Evolutionary conservation across 1,140 invertebrate species (phyloP), one percentile per base, ranked within the genome.

Genomic region (Drosophila parvula): DNA sequence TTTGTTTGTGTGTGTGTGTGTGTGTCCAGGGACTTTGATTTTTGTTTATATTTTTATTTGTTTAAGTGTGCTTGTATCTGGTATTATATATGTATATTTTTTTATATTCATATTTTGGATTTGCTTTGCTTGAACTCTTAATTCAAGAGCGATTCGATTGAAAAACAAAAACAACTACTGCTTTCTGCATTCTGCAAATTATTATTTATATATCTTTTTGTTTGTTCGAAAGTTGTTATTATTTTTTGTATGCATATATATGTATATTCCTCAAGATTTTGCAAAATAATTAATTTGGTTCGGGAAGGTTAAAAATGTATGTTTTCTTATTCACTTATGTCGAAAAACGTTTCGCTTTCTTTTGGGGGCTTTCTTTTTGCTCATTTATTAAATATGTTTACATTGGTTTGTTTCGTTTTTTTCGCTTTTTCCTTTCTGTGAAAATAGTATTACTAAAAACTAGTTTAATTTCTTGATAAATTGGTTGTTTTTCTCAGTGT

Each of bases 401-500:
- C 65, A 67, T 67, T 67, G 32, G 45, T 69, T 75, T 47, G 71
- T 22, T 56, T 63, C 32, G 71, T 27, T 56, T 63, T 58, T 76
- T 47, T 53, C 30, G 11, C 6, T 12, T 45, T 75, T 77, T 57
- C 16, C 40, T 64, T 82, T 78, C 62, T 74, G 76, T 90, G 83
- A 89, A 88, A 88, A 88, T 84, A 89, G 82, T 88, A 62, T 41
- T 65, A 56, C 75, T 86, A 88, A 71, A 88, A 88, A 82, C 82
- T 88, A 86, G 81, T 88, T 70, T 70, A 79, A 75, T 88, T 73
- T 78, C 34, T 79, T 73, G 73, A 71, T 69, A 62, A 74, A 65
- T 69, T 70, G 59, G 45, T 64, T 71, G 50, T 53, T 71, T 32
- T 68, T 69, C 28, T 70, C 27, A 28, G 22, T 55, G 43, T 62